Evolutionary conservation across 2,888 invertebrate genomes (phyloP).

Genomic region (Dysmachus trigonus): DNA sequence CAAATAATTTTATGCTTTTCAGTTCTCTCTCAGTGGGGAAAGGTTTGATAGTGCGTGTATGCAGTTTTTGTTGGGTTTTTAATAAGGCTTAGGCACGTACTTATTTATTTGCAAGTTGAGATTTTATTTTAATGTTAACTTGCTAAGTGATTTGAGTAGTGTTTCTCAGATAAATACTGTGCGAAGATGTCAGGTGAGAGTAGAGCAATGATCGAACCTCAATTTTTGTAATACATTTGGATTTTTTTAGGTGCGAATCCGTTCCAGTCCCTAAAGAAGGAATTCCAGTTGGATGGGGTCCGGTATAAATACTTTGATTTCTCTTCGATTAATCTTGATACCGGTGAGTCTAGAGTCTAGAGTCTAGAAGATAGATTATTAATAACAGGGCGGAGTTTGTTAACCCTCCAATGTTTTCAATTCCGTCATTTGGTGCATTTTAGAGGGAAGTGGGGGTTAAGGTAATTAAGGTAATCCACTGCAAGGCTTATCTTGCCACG

Average conservation of each 20-base stretch:
- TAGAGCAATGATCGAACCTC: neutral
- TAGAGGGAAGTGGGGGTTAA: neutral
- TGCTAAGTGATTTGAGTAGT: neutral
- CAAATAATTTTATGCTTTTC: neutral
- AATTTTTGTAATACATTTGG: neutral
- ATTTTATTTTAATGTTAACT: neutral
- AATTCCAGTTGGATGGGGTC: slow-evolving; percentile 69
- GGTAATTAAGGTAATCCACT: neutral
- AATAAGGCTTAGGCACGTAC: neutral
- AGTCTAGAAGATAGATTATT: neutral
- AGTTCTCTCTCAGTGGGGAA: neutral
- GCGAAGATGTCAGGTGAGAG: neutral
- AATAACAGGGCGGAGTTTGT: neutral
- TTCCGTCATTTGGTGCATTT: neutral
- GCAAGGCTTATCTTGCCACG: neutral
- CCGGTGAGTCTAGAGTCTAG: slow-evolving; percentile 72
- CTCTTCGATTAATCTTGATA: slow-evolving; percentile 76
- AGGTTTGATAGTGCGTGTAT: neutral
- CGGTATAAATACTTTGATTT: slow-evolving; percentile 84
- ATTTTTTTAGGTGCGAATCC: slow-evolving; percentile 69
- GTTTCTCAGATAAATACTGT: neutral
- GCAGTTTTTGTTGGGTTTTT: neutral
- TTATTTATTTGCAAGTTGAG: neutral
- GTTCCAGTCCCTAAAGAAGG: slow-evolving; percentile 70
- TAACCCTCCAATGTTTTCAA: neutral